Base-by-base conservation (phyloP, 2,113 vertebrate genomes). In the Calidris pugnax region DNA sequence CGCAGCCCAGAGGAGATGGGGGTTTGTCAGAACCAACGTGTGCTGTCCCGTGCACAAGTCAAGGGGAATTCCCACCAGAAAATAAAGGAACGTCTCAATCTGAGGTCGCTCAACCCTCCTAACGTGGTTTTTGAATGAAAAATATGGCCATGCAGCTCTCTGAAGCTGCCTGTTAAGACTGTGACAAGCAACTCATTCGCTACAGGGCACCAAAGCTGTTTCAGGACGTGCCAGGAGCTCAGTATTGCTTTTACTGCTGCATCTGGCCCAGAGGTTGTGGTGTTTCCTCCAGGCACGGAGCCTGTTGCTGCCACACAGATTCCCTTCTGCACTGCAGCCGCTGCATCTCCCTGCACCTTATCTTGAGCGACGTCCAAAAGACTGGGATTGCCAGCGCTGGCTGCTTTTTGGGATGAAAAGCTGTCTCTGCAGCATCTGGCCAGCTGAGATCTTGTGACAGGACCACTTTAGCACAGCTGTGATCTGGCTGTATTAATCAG, bases 61-160 rank as follows among this genome's bases (percentile, higher is more conserved):
- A 0, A 24, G 21, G 62, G 8, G 33, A 77, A 55, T 71, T 77
- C 48, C 48, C 28, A 23, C 26, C 32, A 73, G 33, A 41, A 55
- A 78, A 84, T 33, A 64, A 37, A 77, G 45, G 37, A 28, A 4
- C 50, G 16, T 41, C 14, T 13, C 7, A 2, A 22, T 18, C 48
- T 48, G 69, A 63, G 64, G 30, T 72, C 60, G 57, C 19, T 28
- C 27, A 32, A 68, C 48, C 69, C 64, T 94, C 35, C 56, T 66
- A 78, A 51, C 18, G 22, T 14, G 0, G 22, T n/a, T 28, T 83
- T 85, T 35, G 37, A 64, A 50, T 24, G 11, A 47, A 67, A 78
- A 56, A 2, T 10, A 3, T 8, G 68, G 19, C 19, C 24, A 17
- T 5, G 32, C 0, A 2, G 10, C 28, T 32, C 41, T 60, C 45